phyloP scores from a whole-genome alignment of 2,113 vertebrate genomes.

The Grus americana region DNA sequence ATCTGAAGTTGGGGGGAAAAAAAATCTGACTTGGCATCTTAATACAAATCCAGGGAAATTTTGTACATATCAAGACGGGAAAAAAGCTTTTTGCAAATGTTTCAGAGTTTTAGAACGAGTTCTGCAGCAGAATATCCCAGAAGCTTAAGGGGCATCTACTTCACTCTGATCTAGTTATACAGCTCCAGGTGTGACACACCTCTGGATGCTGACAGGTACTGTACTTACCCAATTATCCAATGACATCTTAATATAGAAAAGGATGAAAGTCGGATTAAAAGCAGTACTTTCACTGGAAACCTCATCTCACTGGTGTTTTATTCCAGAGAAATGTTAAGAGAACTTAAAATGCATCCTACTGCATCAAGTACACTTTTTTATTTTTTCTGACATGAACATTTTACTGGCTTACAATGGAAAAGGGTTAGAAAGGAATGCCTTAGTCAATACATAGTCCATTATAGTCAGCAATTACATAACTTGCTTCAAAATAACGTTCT shows the following conservation, averaged over 20 bases:
- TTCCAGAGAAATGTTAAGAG: neutral
- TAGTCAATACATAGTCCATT: neutral
- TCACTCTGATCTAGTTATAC: neutral
- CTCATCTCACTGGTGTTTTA: neutral
- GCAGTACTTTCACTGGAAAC: neutral
- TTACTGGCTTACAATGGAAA: neutral
- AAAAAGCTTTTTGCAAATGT: neutral
- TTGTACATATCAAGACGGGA: neutral
- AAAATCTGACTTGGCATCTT: neutral
- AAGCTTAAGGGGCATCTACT: neutral
- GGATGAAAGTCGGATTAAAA: neutral
- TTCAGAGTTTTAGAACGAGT: neutral
- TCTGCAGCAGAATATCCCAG: neutral
- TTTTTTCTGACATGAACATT: neutral
- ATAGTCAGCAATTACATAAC: neutral
- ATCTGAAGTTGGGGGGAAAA: neutral
- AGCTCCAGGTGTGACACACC: neutral
- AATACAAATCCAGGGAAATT: neutral
- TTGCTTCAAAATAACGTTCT: neutral
- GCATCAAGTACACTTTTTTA: neutral
- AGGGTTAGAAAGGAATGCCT: neutral
- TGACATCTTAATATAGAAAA: neutral
- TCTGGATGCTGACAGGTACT: neutral
- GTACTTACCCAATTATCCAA: neutral
- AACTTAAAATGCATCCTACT: neutral